These are phyloP conservation scores for Rutpela maculata DNA, from an alignment of 2,888 invertebrate genomes.

Conservation along the genomic window DNA sequence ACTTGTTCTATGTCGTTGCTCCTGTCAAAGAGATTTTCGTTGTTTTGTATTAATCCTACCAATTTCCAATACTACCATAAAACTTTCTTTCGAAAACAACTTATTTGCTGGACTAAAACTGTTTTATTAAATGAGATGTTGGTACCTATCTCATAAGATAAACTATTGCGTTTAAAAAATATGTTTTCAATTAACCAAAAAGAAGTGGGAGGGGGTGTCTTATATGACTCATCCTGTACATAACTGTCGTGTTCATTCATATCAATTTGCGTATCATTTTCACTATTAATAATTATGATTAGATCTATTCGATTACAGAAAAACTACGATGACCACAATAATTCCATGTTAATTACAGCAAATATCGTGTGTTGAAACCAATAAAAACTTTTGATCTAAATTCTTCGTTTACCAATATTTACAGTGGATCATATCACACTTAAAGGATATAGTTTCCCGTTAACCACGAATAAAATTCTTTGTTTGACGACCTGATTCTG, in stretches of 20 bases:
- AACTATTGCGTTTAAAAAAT: too few relatives aligned
- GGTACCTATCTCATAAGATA: too few relatives aligned
- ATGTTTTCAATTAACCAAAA: too few relatives aligned
- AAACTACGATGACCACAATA: slow-evolving; percentile 7
- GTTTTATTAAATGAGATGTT: too few relatives aligned
- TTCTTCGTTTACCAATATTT: slow-evolving; percentile 15
- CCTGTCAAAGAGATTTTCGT: too few relatives aligned
- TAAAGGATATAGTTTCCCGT: neutral
- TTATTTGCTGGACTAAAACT: too few relatives aligned
- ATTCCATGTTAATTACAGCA: slow-evolving; percentile 1
- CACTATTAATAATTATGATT: neutral
- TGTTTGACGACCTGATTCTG: neutral
- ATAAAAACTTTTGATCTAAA: slow-evolving; percentile 12
- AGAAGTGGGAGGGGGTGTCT: too few relatives aligned
- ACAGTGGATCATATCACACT: slow-evolving; percentile 17
- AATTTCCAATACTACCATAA: too few relatives aligned
- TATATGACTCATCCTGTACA: too few relatives aligned
- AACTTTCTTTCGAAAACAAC: too few relatives aligned
- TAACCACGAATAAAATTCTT: slow-evolving; percentile 1
- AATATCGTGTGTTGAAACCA: slow-evolving; percentile 2
- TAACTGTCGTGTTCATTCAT: neutral
- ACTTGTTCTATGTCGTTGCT: too few relatives aligned
- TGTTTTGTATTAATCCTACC: too few relatives aligned
- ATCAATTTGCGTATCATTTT: neutral
- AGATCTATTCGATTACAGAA: neutral